Evolutionary conservation across 2,797 vertebrate species (phyloP).

Genomic region (Schizothorax lantsangensis): DNA sequence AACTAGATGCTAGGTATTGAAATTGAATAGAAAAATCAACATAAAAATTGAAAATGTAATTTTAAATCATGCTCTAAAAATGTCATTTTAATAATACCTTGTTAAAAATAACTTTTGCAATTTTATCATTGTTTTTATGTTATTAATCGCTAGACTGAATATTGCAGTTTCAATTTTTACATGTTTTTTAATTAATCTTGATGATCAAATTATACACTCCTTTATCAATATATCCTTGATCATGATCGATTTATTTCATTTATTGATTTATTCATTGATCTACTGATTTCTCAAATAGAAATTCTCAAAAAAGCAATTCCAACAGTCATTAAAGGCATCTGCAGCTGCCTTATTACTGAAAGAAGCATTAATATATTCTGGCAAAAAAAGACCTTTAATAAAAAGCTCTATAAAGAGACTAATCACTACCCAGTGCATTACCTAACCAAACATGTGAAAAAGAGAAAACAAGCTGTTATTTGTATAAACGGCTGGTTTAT

Average conservation of each 20-base stretch:
- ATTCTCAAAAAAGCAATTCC: neutral
- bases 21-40: neutral
- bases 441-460: constrained; percentile 65
- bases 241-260: neutral
- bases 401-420: constrained; percentile 64
- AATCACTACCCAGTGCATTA: constrained; percentile 68
- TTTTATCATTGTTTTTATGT: neutral
- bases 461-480: constrained; percentile 23
- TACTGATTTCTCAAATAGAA: neutral
- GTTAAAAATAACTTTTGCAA: neutral
- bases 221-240: neutral
- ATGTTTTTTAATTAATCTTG: neutral
- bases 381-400: constrained; percentile 51
- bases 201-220: neutral
- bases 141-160: neutral
- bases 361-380: constrained; percentile 58
- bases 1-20: neutral
- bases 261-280: neutral
- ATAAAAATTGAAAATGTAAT: neutral
- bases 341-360: constrained; percentile 55
- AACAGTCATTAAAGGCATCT: constrained; percentile 54
- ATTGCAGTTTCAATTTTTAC: neutral
- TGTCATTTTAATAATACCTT: neutral
- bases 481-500: neutral
- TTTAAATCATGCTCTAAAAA: neutral